Conservation (phyloP, 2,797 vertebrate genomes). For the Perodicticus potto region DNA sequence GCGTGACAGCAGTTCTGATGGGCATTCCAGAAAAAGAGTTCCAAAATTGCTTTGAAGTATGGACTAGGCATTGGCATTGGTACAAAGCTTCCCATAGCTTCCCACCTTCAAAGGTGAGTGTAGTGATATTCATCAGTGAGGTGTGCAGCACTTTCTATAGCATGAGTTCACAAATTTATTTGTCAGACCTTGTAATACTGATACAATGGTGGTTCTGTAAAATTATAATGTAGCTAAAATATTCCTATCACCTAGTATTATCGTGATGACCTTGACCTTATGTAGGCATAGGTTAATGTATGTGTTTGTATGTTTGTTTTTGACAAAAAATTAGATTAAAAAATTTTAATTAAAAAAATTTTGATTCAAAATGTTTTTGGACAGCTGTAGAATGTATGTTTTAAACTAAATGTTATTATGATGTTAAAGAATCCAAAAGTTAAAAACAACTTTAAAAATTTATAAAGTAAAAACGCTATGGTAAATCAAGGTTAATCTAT, state of each 20-base stretch:
- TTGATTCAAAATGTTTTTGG: background rate
- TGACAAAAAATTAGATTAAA: background rate
- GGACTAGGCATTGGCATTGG: no score
- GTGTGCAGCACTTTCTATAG: no score
- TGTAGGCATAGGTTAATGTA: background rate
- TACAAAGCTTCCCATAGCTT: no score
- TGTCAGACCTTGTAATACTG: no score
- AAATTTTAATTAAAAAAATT: background rate
- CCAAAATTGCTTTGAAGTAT: no score
- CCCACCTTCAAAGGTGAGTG: no score
- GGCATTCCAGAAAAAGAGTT: no score
- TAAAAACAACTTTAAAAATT: background rate
- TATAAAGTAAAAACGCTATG: background rate
- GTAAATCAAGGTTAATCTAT: background rate
- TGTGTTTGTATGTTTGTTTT: background rate
- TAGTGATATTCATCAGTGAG: no score
- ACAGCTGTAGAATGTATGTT: background rate
- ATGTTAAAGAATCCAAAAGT: background rate
- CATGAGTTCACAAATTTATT: no score
- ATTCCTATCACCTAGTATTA: background rate
- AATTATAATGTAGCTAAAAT: background rate
- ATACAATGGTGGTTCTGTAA: background rate
- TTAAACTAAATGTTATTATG: background rate
- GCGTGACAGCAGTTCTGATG: no score
- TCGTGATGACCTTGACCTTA: background rate